phyloP scores from a whole-genome alignment of 2,888 invertebrate genomes.

The Ochropacha duplaris region DNA sequence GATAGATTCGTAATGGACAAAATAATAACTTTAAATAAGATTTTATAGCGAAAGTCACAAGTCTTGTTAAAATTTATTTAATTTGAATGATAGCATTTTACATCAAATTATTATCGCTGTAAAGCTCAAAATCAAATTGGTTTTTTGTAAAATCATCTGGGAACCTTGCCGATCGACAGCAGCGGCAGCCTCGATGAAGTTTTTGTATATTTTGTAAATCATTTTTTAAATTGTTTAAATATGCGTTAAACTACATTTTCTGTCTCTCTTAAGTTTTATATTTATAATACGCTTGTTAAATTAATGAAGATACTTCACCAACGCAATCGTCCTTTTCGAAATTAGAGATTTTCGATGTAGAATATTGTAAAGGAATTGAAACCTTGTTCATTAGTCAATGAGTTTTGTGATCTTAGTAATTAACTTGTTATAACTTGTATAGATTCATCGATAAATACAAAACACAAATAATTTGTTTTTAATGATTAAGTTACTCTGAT shows the following conservation, averaged over 20 bases:
- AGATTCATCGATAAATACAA: conserved; percentile 13
- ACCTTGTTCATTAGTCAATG: conserved; percentile 63
- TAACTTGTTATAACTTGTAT: conserved; percentile 41
- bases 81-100: too few species aligned
- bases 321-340: not conserved
- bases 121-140: too few species aligned
- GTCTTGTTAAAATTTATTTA: too few species aligned
- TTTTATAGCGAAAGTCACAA: not conserved
- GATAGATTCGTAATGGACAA: not conserved
- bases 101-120: too few species aligned
- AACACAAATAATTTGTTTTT: conserved; percentile 2
- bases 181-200: too few species aligned
- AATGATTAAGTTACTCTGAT: not conserved
- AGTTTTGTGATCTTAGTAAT: conserved; percentile 71
- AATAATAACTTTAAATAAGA: not conserved
- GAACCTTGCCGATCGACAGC: too few species aligned
- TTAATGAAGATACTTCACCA: not conserved
- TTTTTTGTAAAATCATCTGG: not conserved
- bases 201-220: too few species aligned
- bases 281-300: not conserved
- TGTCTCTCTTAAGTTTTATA: not conserved
- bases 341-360: conserved; percentile 34
- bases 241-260: not conserved
- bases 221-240: too few species aligned
- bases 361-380: conserved; percentile 70